Percentiles rank a stretch among this genome's conserved stretches.
phyloP scores from a whole-genome alignment of 2,888 invertebrate genomes.

The Anthrax anthrax region DNA sequence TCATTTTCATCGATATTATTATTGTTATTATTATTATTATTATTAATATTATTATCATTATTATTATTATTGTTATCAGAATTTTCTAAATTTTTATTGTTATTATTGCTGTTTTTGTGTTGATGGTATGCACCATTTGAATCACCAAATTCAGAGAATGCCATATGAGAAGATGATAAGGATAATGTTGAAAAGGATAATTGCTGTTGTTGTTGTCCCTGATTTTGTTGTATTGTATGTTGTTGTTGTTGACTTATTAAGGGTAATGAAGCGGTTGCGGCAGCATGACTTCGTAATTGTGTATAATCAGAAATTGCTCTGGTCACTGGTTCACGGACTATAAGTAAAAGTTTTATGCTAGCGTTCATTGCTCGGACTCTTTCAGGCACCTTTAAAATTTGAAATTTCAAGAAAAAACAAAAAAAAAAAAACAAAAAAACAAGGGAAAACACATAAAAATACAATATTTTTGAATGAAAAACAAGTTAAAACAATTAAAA shows the following conservation, averaged over 20 bases:
- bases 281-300: constrained; percentile 65
- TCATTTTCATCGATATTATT: neutral
- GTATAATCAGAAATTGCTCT: constrained; percentile 95
- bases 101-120: too few relatives aligned
- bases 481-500: too few relatives aligned
- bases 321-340: constrained; percentile 91
- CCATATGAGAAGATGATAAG: constrained; percentile 1
- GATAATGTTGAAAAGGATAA: constrained; percentile 1
- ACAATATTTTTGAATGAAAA: too few relatives aligned
- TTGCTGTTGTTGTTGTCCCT: constrained; percentile 4
- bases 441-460: too few relatives aligned
- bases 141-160: neutral
- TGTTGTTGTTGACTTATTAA: constrained; percentile 19
- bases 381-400: constrained; percentile 74
- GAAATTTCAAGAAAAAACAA: too few relatives aligned
- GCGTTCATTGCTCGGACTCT: constrained; percentile 89
- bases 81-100: too few relatives aligned
- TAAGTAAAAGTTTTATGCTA: constrained; percentile 76
- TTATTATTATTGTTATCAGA: too few relatives aligned
- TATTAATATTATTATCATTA: too few relatives aligned
- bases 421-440: constrained; percentile 4
- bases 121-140: too few relatives aligned
- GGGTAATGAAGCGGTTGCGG: constrained; percentile 53
- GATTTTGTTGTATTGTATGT: neutral
- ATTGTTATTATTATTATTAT: too few relatives aligned